Base-by-base conservation (phyloP, 2,113 vertebrate genomes). In the Brachypodius melanocephalos region DNA sequence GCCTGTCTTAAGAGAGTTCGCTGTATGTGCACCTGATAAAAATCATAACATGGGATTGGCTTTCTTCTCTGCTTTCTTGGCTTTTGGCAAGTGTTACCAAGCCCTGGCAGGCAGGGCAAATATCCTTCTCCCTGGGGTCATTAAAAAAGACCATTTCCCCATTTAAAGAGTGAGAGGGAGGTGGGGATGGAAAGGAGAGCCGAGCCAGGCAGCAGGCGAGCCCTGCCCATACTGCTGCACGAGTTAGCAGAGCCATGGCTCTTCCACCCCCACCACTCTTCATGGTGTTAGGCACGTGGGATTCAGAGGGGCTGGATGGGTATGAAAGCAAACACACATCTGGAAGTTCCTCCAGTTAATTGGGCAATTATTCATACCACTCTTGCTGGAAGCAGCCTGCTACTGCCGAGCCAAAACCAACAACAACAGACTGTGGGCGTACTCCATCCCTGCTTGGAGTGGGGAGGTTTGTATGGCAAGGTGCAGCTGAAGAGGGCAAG, bases 351-450 rank as follows among this genome's bases (percentile, higher is more conserved):
- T 97, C 52, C 71, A 85, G 89, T 97, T 97, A 97, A 97, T 96
- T 97, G 97, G 95, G 93, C 96, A 97, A 97, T 97, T 97, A 96
- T 97, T 97, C 96, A 97, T 97, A 95, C 92, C 83, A 88, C 93
- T 96, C 85, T 93, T 87, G 92, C 95, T 97, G 97, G 94, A 96
- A 97, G 91, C 82, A 95, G 95, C 66, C 88, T 90, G 95, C 85
- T 96, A 92, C 85, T 71, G 69, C 85, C 11, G 51, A 91, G 96
- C 96, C 96, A 97, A 97, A 95, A 96, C 76, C 92, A 97, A 97
- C 95, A 95, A 88, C 85, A 94, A 86, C 95, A 94, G 90, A 36
- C 16, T 4, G 25, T 90, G 95, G 88, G 74, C 2, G 29, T 90
- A 45, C 75, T 93, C 90, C 42, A 8, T 67, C 42, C 75, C 43